These are phyloP conservation scores for Neoniphon sammara DNA, from an alignment of 2,797 vertebrate species.

Conservation along the genomic window DNA sequence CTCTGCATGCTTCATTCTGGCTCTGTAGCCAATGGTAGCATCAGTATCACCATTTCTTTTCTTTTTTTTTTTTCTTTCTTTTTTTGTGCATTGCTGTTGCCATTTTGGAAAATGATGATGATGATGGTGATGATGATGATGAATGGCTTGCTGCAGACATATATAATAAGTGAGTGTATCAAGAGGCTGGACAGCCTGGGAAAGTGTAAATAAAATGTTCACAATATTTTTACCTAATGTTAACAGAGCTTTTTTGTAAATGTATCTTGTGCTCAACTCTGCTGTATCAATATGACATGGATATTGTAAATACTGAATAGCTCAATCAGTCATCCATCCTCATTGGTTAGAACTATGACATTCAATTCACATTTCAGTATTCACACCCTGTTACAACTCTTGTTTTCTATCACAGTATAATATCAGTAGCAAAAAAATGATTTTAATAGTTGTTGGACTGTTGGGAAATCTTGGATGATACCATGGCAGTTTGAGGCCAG, in stretches of 20 bases:
- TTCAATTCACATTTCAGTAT: slow-evolving; percentile 76
- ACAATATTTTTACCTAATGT: slow-evolving; percentile 83
- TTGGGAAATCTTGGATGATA: slow-evolving; percentile 41
- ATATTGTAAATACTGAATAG: slow-evolving; percentile 86
- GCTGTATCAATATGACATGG: slow-evolving; percentile 85
- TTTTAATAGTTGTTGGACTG: slow-evolving; percentile 48
- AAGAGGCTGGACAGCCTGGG: slow-evolving; percentile 61
- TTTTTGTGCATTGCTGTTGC: slow-evolving; percentile 46
- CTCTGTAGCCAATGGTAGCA: slow-evolving; percentile 52
- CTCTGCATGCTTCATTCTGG: slow-evolving; percentile 75
- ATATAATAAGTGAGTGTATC: slow-evolving; percentile 67
- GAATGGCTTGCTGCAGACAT: slow-evolving; percentile 67
- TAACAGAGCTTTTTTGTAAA: slow-evolving; percentile 86
- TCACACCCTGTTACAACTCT: slow-evolving; percentile 74
- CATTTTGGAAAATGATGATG: slow-evolving; percentile 49
- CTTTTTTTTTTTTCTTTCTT: no score
- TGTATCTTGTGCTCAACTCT: slow-evolving; percentile 90
- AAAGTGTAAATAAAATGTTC: slow-evolving; percentile 81
- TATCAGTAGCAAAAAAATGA: slow-evolving; percentile 65
- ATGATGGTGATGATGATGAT: slow-evolving; percentile 31
- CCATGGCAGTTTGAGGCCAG: slow-evolving; percentile 40
- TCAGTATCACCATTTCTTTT: slow-evolving; percentile 62
- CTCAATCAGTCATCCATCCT: slow-evolving; percentile 78
- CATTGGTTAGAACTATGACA: slow-evolving; percentile 81
- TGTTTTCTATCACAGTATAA: slow-evolving; percentile 64